Percentiles rank a stretch among this genome's conserved stretches.
phyloP scores from a whole-genome alignment of 2,888 invertebrate genomes.

The Acronicta leporina region DNA sequence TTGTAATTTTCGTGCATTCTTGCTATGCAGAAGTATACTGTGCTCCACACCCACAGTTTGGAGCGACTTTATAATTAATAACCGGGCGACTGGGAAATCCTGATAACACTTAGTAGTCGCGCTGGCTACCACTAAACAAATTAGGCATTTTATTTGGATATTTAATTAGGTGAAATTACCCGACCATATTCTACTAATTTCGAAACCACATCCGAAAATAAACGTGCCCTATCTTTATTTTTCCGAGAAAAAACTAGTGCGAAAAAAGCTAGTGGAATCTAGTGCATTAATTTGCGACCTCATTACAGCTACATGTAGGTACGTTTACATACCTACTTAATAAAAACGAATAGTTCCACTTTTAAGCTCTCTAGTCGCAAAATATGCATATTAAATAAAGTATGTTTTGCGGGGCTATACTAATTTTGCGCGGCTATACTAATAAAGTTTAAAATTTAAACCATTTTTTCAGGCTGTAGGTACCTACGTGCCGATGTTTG shows the following conservation, averaged over 20 bases:
- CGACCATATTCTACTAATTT: not conserved
- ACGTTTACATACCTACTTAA: constrained; percentile 34
- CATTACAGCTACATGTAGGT: constrained; percentile 12
- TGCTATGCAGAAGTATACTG: no score
- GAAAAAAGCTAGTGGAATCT: constrained; percentile 12
- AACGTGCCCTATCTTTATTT: constrained; percentile 18
- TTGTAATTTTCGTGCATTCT: no score
- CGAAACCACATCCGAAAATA: constrained; percentile 7
- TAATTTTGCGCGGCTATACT: constrained; percentile 2
- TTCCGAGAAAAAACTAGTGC: no score
- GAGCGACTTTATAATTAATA: no score
- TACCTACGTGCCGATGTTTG: constrained; percentile 74
- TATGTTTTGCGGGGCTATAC: constrained; percentile 29
- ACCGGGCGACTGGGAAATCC: no score
- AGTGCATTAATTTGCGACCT: constrained; percentile 1
- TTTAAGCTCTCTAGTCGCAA: constrained; percentile 41
- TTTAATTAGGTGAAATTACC: no score
- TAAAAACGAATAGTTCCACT: constrained; percentile 39
- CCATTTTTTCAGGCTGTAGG: constrained; percentile 71
- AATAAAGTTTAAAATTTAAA: constrained; percentile 65
- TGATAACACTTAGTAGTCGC: no score
- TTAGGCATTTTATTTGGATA: no score
- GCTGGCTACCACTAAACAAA: no score
- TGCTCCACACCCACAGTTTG: no score
- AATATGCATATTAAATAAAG: constrained; percentile 62